These are phyloP conservation scores for Dryadula phaetusa DNA, from an alignment of 2,888 invertebrate genomes.

Conservation along the genomic window DNA sequence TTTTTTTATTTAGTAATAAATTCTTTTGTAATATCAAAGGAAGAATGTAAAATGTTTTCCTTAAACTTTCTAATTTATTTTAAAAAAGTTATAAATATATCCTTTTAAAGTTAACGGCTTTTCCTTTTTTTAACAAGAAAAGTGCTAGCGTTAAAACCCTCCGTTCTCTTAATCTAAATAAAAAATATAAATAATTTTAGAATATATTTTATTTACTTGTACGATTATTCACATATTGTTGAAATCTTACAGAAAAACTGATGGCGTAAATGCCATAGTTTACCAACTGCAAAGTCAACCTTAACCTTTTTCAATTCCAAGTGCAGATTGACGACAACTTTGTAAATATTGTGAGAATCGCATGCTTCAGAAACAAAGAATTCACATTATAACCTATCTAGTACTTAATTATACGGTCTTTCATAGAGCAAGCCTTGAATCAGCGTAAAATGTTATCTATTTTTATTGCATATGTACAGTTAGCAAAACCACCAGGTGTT, in stretches of 20 bases:
- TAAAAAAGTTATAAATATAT: too few species aligned
- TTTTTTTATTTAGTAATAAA: too few species aligned
- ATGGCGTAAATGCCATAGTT: background rate
- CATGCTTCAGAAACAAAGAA: conserved; percentile 34
- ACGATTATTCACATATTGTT: too few species aligned
- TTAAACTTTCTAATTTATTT: too few species aligned
- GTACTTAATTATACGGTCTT: conserved; percentile 30
- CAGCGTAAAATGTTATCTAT: conserved; percentile 30
- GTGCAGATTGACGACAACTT: conserved; percentile 8
- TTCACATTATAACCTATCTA: conserved; percentile 25
- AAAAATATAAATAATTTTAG: too few species aligned
- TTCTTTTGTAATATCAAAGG: too few species aligned
- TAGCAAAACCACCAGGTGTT: background rate
- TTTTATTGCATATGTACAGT: conserved; percentile 27
- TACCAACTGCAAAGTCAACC: conserved; percentile 17
- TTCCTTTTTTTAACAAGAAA: too few species aligned
- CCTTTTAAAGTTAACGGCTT: too few species aligned
- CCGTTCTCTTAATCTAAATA: too few species aligned
- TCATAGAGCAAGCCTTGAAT: conserved; percentile 32
- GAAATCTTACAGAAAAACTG: background rate
- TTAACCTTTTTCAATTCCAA: conserved; percentile 34
- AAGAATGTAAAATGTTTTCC: too few species aligned
- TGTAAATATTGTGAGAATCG: conserved; percentile 26
- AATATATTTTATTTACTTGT: too few species aligned
- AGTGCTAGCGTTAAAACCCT: too few species aligned